Conservation (phyloP, 2,888 invertebrate genomes). For the Julus scanicus region DNA sequence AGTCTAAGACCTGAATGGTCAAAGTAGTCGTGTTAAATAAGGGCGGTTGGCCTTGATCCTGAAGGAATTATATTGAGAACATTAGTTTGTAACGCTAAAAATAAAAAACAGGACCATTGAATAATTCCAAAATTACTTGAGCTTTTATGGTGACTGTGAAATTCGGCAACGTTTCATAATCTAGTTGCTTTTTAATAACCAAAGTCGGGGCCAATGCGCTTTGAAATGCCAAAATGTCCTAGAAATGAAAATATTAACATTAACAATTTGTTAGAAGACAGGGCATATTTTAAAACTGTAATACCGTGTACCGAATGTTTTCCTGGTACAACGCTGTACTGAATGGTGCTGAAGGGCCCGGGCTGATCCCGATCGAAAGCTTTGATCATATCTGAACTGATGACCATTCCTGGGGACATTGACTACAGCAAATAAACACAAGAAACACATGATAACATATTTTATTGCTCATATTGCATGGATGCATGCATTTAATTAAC, state of each 20-base stretch:
- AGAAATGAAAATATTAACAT: conserved; percentile 54
- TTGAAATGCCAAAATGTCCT: conserved; percentile 85
- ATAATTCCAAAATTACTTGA: conserved; percentile 65
- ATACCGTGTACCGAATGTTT: conserved; percentile 74
- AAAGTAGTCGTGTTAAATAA: conserved; percentile 79
- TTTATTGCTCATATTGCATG: too few species aligned
- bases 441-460: too few species aligned
- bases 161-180: conserved; percentile 82
- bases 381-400: conserved; percentile 78
- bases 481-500: not conserved
- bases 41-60: conserved; percentile 84
- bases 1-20: conserved; percentile 83
- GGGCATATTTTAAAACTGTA: not conserved
- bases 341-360: conserved; percentile 87
- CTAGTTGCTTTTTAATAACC: conserved; percentile 81
- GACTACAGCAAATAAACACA: conserved; percentile 64
- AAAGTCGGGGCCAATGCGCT: conserved; percentile 87
- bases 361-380: conserved; percentile 87
- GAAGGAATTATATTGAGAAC: conserved; percentile 63
- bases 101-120: not conserved
- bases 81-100: not conserved
- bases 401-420: conserved; percentile 72
- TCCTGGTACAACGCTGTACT: conserved; percentile 84
- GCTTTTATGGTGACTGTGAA: conserved; percentile 79
- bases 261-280: not conserved